Evolutionary conservation across 1,140 invertebrate species (phyloP).

Genomic region (Megalopta genalis): DNA sequence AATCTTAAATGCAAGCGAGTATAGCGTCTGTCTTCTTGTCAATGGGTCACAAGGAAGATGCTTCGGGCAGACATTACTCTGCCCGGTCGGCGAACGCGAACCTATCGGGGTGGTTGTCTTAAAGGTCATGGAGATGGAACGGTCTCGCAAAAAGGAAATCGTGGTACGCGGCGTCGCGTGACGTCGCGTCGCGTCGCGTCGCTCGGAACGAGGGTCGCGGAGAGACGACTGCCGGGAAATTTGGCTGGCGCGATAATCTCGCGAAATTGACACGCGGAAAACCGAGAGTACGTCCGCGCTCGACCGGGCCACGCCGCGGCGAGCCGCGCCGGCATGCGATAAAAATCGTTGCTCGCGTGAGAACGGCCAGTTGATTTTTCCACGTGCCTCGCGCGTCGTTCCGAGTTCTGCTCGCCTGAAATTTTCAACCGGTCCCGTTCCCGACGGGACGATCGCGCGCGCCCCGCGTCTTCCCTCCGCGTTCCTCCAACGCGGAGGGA

Average conservation of each 20-base stretch:
- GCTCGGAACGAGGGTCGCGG: neutral
- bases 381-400: neutral
- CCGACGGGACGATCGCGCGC: conserved; percentile 34
- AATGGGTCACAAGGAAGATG: too few relatives aligned
- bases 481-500: too few relatives aligned
- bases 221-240: neutral
- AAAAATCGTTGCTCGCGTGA: conserved; percentile 28
- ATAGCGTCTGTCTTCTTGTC: too few relatives aligned
- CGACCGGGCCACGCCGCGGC: too few relatives aligned
- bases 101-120: neutral
- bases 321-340: conserved; percentile 14
- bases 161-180: neutral
- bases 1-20: too few relatives aligned
- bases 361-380: conserved; percentile 13
- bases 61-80: too few relatives aligned
- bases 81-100: neutral
- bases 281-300: neutral
- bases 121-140: neutral
- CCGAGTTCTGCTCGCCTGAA: conserved; percentile 25
- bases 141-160: neutral
- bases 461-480: neutral
- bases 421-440: neutral
- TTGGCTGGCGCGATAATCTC: neutral
- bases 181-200: too few relatives aligned
- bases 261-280: conserved; percentile 24